A percentile compares a stretch with the other conserved stretches of the same genome.
Conservation (phyloP, 2,888 invertebrate genomes). For the Omphaloscelis lunosa region DNA sequence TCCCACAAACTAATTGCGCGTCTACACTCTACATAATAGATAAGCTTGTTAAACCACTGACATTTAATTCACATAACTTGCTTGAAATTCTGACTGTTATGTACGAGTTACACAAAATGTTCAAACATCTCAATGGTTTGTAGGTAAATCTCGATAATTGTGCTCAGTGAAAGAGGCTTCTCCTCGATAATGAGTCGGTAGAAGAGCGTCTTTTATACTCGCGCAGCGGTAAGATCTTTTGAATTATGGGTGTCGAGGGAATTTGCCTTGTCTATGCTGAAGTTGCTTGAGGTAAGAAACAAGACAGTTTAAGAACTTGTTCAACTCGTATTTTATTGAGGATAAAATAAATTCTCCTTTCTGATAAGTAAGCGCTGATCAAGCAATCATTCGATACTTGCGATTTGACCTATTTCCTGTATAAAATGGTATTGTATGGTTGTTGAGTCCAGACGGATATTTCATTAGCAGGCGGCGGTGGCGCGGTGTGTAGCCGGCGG, state of each 20-base stretch:
- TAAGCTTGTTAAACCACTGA: slow-evolving; percentile 50
- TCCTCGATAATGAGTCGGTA: slow-evolving; percentile 47
- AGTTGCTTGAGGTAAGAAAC: slow-evolving; percentile 43
- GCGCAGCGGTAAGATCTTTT: slow-evolving; percentile 44
- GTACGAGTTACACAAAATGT: slow-evolving; percentile 20
- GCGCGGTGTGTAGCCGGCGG: slow-evolving; percentile 56
- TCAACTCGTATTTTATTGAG: slow-evolving; percentile 19
- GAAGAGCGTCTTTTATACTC: slow-evolving; percentile 41
- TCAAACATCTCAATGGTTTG: slow-evolving; percentile 45
- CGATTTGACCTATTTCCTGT: slow-evolving; percentile 54
- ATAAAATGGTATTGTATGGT: slow-evolving; percentile 57
- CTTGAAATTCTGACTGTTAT: slow-evolving; percentile 13
- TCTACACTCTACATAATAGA: slow-evolving; percentile 49
- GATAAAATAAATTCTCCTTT: slow-evolving; percentile 21
- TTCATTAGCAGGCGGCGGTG: slow-evolving; percentile 67
- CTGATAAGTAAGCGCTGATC: slow-evolving; percentile 46
- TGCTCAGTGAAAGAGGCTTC: slow-evolving; percentile 28
- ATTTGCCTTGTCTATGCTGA: slow-evolving; percentile 40
- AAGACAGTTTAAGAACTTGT: slow-evolving; percentile 31
- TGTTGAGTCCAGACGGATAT: slow-evolving; percentile 66
- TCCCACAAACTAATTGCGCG: slow-evolving; percentile 49
- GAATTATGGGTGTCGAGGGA: slow-evolving; percentile 51
- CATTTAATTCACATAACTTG: slow-evolving; percentile 44
- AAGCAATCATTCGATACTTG: slow-evolving; percentile 51
- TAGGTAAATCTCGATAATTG: slow-evolving; percentile 44